phyloP scores from a whole-genome alignment of 2,797 vertebrate species.

The Chaunax sp. region DNA sequence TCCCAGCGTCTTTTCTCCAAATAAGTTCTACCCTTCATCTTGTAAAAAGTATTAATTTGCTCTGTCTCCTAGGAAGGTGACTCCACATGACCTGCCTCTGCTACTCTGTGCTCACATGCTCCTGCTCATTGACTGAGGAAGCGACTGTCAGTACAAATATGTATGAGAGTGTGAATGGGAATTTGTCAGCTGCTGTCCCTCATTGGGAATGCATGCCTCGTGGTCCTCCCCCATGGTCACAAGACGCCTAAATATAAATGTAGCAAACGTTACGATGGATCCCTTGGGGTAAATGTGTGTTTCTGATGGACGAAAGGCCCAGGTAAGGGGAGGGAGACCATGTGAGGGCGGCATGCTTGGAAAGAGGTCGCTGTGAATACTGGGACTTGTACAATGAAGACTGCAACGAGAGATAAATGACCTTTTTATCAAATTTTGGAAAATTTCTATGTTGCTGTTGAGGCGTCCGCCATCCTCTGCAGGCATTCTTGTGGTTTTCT shows the following conservation, averaged over 20 bases:
- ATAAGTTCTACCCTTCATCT: neutral
- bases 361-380: slow-evolving; percentile 18
- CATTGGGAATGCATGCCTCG: slow-evolving; percentile 59
- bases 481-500: slow-evolving; percentile 68
- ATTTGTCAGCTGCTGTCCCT: slow-evolving; percentile 69
- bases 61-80: slow-evolving; percentile 43
- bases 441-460: slow-evolving; percentile 22
- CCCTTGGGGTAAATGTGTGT: slow-evolving; percentile 40
- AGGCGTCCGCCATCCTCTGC: slow-evolving; percentile 57
- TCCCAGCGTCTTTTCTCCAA: neutral
- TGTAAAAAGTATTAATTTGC: slow-evolving; percentile 20
- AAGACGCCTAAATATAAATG: slow-evolving; percentile 73
- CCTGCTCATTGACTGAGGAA: slow-evolving; percentile 37
- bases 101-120: slow-evolving; percentile 47
- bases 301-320: slow-evolving; percentile 30
- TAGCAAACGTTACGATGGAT: slow-evolving; percentile 43
- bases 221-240: slow-evolving; percentile 51
- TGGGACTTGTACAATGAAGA: slow-evolving; percentile 27
- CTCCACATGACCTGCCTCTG: slow-evolving; percentile 41
- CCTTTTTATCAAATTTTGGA: slow-evolving; percentile 15
- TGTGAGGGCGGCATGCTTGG: slow-evolving; percentile 3
- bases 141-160: slow-evolving; percentile 43
- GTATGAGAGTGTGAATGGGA: slow-evolving; percentile 61
- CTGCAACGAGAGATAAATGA: slow-evolving; percentile 14
- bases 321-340: slow-evolving; percentile 15